Evolutionary conservation across 2,888 invertebrate genomes (phyloP).

Genomic region (Sepioteuthis lessoniana): DNA sequence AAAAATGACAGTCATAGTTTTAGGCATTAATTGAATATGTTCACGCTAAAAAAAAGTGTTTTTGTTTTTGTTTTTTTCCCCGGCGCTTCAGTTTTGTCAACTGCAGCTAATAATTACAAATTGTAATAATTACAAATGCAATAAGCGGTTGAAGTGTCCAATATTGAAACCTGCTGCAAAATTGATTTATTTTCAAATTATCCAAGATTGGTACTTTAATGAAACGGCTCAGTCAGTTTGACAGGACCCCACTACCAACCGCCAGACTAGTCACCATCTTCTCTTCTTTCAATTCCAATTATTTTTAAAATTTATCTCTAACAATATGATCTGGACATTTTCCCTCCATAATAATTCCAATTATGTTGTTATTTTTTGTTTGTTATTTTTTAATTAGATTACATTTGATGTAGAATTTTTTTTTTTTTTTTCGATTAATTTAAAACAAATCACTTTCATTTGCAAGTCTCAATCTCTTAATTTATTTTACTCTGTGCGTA

Average conservation of each 20-base stretch:
- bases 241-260: neutral
- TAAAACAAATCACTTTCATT: neutral
- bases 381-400: neutral
- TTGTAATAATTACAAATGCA: neutral
- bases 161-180: neutral
- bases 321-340: neutral
- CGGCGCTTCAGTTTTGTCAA: neutral
- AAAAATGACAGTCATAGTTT: neutral
- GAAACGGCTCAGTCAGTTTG: neutral
- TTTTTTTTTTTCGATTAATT: neutral
- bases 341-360: neutral
- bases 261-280: neutral
- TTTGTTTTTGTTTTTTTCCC: neutral
- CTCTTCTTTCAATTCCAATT: neutral
- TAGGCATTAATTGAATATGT: too few species aligned
- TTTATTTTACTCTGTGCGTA: neutral
- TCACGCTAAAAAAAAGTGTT: too few species aligned
- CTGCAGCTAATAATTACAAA: neutral
- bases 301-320: neutral
- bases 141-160: neutral
- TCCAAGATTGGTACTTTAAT: neutral
- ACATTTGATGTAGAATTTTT: neutral
- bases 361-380: neutral
- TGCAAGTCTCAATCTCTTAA: neutral
- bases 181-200: conserved; percentile 23